These are phyloP conservation scores for Clarias fuscus DNA, from an alignment of 2,797 vertebrate genomes.

Conservation along the genomic window DNA sequence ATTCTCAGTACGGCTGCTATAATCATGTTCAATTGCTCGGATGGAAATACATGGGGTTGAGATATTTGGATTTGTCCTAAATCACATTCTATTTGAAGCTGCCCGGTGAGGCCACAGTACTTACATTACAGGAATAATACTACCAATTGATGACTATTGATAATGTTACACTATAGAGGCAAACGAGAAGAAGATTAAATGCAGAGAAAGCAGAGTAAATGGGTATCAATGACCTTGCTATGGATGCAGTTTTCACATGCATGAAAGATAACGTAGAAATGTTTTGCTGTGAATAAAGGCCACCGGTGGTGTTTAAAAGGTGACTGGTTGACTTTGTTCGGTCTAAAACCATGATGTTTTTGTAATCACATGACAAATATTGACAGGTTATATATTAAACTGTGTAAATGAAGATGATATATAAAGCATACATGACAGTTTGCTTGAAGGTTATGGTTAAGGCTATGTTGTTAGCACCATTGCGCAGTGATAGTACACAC, in stretches of 20 bases:
- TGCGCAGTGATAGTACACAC: slow-evolving; percentile 27
- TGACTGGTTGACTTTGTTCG: slow-evolving; percentile 26
- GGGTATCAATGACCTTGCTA: not conserved
- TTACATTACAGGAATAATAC: slow-evolving; percentile 20
- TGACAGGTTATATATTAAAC: slow-evolving; percentile 11
- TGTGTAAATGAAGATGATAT: slow-evolving; percentile 8
- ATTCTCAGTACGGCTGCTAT: slow-evolving; percentile 56
- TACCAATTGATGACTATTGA: slow-evolving; percentile 11
- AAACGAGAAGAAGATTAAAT: slow-evolving; percentile 31
- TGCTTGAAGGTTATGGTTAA: slow-evolving; percentile 12
- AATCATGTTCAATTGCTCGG: slow-evolving; percentile 60
- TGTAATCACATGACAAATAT: slow-evolving; percentile 10
- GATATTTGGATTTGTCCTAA: slow-evolving; percentile 32
- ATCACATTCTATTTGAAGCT: slow-evolving; percentile 27
- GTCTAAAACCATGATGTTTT: slow-evolving; percentile 10
- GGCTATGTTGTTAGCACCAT: slow-evolving; percentile 47
- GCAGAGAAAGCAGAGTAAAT: slow-evolving; percentile 22
- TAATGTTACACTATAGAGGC: slow-evolving; percentile 52
- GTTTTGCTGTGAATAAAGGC: slow-evolving; percentile 74
- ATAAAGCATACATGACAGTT: slow-evolving; percentile 6
- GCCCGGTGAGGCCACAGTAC: slow-evolving; percentile 20
- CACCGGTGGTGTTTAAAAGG: slow-evolving; percentile 66
- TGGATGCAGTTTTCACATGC: slow-evolving; percentile 45
- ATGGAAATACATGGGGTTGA: slow-evolving; percentile 41
- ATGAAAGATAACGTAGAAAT: slow-evolving; percentile 42